Base-by-base conservation (phyloP, 92 coral and sea anemone genomes). In the Zoanthus sociatus region DNA sequence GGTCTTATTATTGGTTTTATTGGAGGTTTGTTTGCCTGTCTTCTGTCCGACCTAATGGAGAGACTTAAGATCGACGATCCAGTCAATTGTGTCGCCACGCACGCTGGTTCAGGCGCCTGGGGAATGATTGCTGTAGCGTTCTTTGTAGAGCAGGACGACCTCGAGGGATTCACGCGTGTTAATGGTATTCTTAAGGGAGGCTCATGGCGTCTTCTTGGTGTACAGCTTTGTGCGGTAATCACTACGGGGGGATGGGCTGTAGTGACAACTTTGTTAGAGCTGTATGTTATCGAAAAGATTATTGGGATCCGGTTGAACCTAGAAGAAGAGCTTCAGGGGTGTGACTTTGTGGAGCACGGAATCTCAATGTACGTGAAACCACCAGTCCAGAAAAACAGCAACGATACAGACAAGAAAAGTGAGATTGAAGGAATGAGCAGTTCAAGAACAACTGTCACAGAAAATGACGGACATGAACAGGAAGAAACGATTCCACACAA, bases 61-160 rank as follows among this genome's bases (percentile, higher is more conserved):
- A 93, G 88, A 53, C 93, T 95, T 1, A 95, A 91, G 87, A 89
- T 95, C 84, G 98, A 95, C 79, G 98, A 95, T 83, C 98, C 98
- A 0, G 95, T 92, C 58, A 89, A 93, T 46, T 95, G 98, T 72
- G 90, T 95, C 4, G 90, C 98, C 3, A 90, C 93, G 3, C 98
- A 95, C 79, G 91, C 94, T 5, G 87, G 93, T 15, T 87, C 96
- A 61, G 98, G 94, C 18, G 90, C 89, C 10, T 95, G 98, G 98
- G 95, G 98, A 20, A 77, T 95, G 88, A 78, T 95, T 7, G 92
- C 98, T 1, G 98, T 95, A 14, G 98, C 96, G 2, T 72, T 93
- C 21, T 95, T 95, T 68, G 90, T 86, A 12, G 98, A 95, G 50
- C 77, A 86, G 12, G 98, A 95, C 50, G 78, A 85, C 31, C 77